A percentile compares a stretch with the other conserved stretches of the same genome.
Evolutionary conservation across 2,797 vertebrate species (phyloP).

Genomic region (Ataeniobius toweri): DNA sequence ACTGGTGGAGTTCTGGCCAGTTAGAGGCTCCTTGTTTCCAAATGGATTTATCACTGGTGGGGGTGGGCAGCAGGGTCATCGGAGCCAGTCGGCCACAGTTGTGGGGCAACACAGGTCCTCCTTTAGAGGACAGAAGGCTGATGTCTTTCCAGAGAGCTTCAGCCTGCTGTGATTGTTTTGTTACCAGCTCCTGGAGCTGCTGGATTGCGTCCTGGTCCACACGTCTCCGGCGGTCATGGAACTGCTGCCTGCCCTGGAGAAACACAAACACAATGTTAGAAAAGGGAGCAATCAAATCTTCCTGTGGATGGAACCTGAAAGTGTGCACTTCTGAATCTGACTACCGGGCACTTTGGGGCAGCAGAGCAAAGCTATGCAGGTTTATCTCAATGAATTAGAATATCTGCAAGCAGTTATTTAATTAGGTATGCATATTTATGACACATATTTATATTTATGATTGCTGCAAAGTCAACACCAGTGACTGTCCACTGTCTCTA

Average conservation of each 20-base stretch:
- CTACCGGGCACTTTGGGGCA: no score
- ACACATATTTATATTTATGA: no score
- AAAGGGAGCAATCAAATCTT: background rate
- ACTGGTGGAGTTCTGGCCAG: background rate
- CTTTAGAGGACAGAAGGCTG: constrained; percentile 73
- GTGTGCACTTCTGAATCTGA: no score
- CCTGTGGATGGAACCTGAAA: background rate
- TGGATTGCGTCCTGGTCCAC: constrained; percentile 67
- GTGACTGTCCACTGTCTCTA: no score
- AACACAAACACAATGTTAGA: background rate
- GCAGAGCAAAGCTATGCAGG: no score
- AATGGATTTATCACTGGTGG: background rate
- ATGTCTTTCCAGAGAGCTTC: constrained; percentile 80
- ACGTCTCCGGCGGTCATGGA: constrained; percentile 64
- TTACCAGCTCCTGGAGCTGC: constrained; percentile 72
- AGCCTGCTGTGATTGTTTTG: constrained; percentile 59
- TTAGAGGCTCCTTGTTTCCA: no score
- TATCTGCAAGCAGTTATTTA: no score
- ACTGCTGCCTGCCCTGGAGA: constrained; percentile 80
- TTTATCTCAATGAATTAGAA: no score
- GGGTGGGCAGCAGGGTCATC: constrained; percentile 5
- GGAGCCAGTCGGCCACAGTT: constrained; percentile 36
- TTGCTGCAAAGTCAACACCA: no score
- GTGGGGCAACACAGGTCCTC: constrained; percentile 73
- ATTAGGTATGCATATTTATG: no score